These are phyloP conservation scores for Henricia sp. DNA, from an alignment of 53 echinoderm and acorn worm genomes.

Conservation along the genomic window DNA sequence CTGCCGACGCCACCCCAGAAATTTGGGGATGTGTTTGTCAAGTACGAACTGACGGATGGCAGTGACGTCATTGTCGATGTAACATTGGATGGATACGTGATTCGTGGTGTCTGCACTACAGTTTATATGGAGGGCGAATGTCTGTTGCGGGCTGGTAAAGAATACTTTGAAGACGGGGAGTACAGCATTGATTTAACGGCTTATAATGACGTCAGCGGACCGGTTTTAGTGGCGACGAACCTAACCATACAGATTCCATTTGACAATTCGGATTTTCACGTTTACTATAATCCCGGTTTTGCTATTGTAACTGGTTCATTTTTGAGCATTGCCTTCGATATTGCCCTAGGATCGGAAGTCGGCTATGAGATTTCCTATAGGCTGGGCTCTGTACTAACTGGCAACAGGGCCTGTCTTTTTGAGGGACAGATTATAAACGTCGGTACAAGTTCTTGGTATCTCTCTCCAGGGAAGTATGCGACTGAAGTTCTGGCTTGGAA, in stretches of 20 bases:
- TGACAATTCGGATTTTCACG: conserved; percentile 7
- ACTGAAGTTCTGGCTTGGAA: conserved; percentile 10
- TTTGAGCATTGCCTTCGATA: conserved; percentile 10
- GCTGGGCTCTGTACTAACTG: background rate
- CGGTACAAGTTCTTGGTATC: background rate
- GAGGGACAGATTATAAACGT: background rate
- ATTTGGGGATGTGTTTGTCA: conserved; percentile 10
- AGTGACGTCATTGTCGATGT: background rate
- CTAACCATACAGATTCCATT: conserved; percentile 1
- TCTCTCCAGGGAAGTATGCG: conserved; percentile 14
- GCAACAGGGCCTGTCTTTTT: background rate
- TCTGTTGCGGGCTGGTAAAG: background rate
- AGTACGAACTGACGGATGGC: conserved; percentile 1
- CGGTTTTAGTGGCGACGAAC: background rate
- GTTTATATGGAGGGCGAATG: background rate
- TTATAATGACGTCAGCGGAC: conserved; percentile 41
- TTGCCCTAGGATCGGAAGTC: conserved; percentile 1
- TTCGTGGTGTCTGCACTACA: background rate
- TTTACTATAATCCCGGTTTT: background rate
- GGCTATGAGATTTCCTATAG: conserved; percentile 25
- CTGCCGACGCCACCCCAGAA: background rate
- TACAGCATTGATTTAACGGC: conserved; percentile 18
- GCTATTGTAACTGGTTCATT: conserved; percentile 2
- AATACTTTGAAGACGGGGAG: conserved; percentile 24
- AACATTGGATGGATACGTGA: background rate